Evolutionary conservation across 2,797 vertebrate species (phyloP).

Genomic region (Sebastes cheni): DNA sequence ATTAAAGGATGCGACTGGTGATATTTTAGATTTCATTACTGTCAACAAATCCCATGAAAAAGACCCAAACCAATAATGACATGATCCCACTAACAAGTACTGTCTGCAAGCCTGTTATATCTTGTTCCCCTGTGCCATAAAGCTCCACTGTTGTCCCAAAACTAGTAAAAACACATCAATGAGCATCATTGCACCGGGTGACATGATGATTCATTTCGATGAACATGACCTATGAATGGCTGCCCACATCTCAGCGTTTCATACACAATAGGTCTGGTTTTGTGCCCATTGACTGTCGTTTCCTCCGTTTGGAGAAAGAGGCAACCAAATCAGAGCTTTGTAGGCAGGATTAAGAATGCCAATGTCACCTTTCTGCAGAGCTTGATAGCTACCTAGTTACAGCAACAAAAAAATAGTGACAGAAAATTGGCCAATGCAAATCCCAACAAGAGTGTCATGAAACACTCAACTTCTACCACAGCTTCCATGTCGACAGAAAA

Average conservation of each 20-base stretch:
- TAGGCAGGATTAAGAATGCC: not conserved
- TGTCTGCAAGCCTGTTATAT: not conserved
- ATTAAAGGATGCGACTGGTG: not conserved
- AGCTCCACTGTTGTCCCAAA: not conserved
- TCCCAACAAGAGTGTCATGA: not conserved
- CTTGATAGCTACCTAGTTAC: not conserved
- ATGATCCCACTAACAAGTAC: not conserved
- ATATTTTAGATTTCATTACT: not conserved
- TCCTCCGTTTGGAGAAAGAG: not conserved
- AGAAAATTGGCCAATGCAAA: not conserved
- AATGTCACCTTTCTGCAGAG: not conserved
- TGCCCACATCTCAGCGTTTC: not conserved
- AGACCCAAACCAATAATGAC: not conserved
- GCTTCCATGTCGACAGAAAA: not conserved
- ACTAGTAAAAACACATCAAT: not conserved
- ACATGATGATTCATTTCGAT: not conserved
- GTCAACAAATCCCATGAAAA: slow-evolving; percentile 5
- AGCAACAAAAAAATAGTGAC: not conserved
- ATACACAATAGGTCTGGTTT: not conserved
- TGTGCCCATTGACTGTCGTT: not conserved
- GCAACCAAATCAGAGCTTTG: not conserved
- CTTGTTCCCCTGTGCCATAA: not conserved
- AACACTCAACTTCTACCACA: not conserved
- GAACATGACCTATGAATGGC: not conserved
- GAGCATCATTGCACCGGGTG: not conserved